Evolutionary conservation across 2,797 vertebrate genomes (phyloP).

Genomic region (Balearica regulorum): DNA sequence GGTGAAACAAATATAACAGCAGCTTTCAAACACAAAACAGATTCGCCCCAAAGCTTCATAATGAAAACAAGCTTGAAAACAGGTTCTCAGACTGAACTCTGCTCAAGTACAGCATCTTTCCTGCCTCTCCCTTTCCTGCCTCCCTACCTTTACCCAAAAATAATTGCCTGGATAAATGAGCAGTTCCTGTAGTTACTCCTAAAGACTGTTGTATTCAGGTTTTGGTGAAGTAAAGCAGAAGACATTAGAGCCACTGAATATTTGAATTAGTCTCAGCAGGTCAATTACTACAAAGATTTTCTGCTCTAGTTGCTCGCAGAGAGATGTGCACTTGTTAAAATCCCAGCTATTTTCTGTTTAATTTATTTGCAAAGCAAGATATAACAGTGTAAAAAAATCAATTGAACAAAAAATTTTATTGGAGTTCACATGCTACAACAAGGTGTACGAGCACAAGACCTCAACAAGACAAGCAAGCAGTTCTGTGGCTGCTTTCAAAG

Average conservation of each 20-base stretch:
- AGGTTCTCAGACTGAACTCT: not conserved
- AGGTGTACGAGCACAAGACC: not conserved
- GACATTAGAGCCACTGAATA: not conserved
- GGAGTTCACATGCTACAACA: not conserved
- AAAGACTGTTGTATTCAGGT: not conserved
- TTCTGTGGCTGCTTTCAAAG: not conserved
- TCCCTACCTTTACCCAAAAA: not conserved
- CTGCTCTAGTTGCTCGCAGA: slow-evolving; percentile 28
- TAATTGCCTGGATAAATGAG: not conserved
- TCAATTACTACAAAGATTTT: slow-evolving; percentile 43
- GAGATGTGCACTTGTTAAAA: slow-evolving; percentile 15
- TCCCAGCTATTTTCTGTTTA: slow-evolving; percentile 3
- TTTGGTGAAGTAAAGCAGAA: not conserved
- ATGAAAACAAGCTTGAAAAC: not conserved
- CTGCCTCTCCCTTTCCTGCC: not conserved
- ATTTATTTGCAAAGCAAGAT: slow-evolving; percentile 31
- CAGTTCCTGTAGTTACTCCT: not conserved
- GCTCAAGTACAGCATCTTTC: not conserved
- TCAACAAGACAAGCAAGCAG: not conserved
- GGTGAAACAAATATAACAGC: not conserved
- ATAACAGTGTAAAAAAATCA: not conserved
- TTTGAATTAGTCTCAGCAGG: slow-evolving; percentile 28
- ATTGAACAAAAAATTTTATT: not conserved
- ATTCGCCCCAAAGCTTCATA: not conserved
- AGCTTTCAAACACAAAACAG: not conserved